Evolutionary conservation across 2,113 vertebrate genomes (phyloP), one percentile per base, ranked within the genome.

Genomic region (Stomatorhinus ivindoensis): DNA sequence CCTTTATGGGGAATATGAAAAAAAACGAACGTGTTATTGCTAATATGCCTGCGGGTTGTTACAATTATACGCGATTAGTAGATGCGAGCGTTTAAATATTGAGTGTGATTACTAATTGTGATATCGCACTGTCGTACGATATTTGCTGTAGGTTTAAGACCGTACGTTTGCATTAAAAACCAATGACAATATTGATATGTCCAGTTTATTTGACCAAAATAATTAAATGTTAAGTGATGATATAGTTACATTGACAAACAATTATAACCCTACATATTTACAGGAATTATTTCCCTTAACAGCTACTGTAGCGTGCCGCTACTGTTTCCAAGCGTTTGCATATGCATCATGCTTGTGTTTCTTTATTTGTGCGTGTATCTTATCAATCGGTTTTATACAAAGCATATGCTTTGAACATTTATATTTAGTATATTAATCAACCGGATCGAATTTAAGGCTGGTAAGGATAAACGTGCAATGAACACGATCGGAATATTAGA

Each of bases 181-280:
- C 73, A 80, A 42, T 80, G 73, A 42, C 73, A 17, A 42, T 80
- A 42, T 80, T 42, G 15, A 80, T 80, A 42, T 10, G 73, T 42
- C 13, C 31, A 7, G 6, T 42, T 19, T 42, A 39, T 80, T 42
- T 15, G 73, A 35, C 17, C 13, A 42, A 42, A 80, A 85, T 85
- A 47, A 46, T 48, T 24, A 24, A 48, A 48, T 44, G 80, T 83
- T 69, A 89, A 87, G 88, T 87, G 88, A 47, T 35, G 84, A 87
- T 87, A 88, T 90, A 92, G 92, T 92, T 92, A 91, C 90, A 80
- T 53, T 27, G 42, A 53, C 39, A 76, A 42, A 44, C 50, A 85
- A 89, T 91, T 39, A 80, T 42, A 80, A 42, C 17, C 73, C 35
- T 39, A 42, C 73, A 80, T 3, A 31, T 80, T 42, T 42, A 42